phyloP scores from a whole-genome alignment of 2,888 invertebrate genomes.

The Spisula subtruncata region DNA sequence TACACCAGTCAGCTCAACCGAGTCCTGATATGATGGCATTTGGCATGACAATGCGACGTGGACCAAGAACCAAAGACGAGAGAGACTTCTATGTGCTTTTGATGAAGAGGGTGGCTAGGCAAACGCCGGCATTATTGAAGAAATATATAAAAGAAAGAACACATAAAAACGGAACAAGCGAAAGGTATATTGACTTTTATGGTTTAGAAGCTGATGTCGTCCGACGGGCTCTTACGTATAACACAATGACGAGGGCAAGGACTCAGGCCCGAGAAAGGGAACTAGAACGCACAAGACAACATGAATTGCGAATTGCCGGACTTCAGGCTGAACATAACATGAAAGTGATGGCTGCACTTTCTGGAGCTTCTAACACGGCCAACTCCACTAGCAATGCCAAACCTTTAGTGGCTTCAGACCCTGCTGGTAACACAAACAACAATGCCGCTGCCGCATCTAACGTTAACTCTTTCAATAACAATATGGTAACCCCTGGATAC shows the following conservation, averaged over 20 bases:
- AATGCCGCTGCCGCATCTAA: not conserved
- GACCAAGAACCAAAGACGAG: slow-evolving; percentile 24
- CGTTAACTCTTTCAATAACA: too few species aligned
- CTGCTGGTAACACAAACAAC: not conserved
- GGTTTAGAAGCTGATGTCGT: slow-evolving; percentile 25
- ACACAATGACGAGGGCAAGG: not conserved
- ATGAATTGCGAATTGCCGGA: not conserved
- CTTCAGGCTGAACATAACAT: not conserved
- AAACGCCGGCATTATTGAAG: slow-evolving; percentile 6
- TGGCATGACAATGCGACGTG: slow-evolving; percentile 13
- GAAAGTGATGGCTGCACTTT: not conserved
- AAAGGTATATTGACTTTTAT: not conserved
- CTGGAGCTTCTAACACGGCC: not conserved
- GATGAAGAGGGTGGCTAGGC: slow-evolving; percentile 29
- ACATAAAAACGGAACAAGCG: slow-evolving; percentile 21
- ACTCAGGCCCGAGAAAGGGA: not conserved
- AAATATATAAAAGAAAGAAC: slow-evolving; percentile 24
- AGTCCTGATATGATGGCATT: slow-evolving; percentile 2
- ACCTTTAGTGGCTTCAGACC: not conserved
- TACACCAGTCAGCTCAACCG: not conserved
- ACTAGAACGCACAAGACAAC: not conserved
- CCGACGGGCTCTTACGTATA: slow-evolving; percentile 10
- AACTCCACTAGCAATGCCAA: not conserved
- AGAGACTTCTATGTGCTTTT: slow-evolving; percentile 13
- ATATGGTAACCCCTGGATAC: not conserved